phyloP scores from a whole-genome alignment of 2,113 vertebrate species.

The Cichladusa arquata region DNA sequence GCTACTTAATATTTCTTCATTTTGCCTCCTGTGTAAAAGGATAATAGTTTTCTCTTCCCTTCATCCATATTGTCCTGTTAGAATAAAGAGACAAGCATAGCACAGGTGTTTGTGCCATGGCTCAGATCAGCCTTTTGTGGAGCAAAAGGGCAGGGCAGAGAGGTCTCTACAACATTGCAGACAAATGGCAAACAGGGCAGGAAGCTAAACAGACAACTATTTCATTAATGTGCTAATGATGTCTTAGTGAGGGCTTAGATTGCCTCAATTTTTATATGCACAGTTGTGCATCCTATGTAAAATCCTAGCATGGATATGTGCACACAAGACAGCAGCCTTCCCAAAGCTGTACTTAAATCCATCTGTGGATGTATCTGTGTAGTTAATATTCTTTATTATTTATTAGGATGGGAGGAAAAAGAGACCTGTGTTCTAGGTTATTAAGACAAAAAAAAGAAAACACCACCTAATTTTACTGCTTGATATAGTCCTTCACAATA shows the following conservation, averaged over 20 bases:
- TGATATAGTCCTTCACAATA: background rate
- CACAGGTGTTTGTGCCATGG: background rate
- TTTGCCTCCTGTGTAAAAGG: background rate
- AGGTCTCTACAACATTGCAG: background rate
- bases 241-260: background rate
- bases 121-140: background rate
- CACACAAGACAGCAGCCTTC: background rate
- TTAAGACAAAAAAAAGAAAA: background rate
- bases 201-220: background rate
- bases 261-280: background rate
- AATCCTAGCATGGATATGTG: background rate
- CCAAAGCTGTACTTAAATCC: background rate
- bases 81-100: background rate
- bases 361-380: background rate
- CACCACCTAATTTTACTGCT: background rate
- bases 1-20: background rate
- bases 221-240: background rate
- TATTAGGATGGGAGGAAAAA: background rate
- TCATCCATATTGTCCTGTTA: background rate
- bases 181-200: background rate
- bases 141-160: background rate
- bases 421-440: background rate
- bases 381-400: background rate
- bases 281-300: background rate
- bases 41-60: background rate